Conservation (phyloP, 1,140 invertebrate genomes). For the Drosophila bipectinata region DNA sequence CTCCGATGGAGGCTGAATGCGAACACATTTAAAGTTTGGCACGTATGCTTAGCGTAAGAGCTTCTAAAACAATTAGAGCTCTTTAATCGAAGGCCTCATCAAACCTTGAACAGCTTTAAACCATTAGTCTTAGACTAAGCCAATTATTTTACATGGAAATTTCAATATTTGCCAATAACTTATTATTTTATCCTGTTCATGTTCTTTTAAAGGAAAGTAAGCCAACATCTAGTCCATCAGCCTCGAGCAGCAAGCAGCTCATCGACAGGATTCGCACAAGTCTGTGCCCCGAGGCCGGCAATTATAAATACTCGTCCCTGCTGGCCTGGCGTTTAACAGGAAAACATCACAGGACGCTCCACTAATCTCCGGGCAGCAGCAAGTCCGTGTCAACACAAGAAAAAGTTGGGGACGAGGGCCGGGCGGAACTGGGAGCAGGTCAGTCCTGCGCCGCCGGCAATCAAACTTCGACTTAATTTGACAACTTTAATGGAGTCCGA, state of each 20-base stretch:
- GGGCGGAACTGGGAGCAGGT: slow-evolving; percentile 28
- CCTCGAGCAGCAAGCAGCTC: slow-evolving; percentile 9
- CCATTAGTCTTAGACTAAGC: no score
- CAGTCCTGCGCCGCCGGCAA: slow-evolving; percentile 47
- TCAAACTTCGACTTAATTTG: slow-evolving; percentile 79
- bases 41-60: no score
- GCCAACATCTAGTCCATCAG: slow-evolving; percentile 18
- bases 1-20: slow-evolving; percentile 15
- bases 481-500: slow-evolving; percentile 74
- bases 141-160: no score
- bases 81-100: no score
- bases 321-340: slow-evolving; percentile 45
- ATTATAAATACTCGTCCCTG: slow-evolving; percentile 65
- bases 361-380: slow-evolving; percentile 49
- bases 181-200: background rate
- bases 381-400: slow-evolving; percentile 26
- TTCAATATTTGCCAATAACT: no score
- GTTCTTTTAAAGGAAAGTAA: background rate
- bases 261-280: slow-evolving; percentile 35
- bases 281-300: slow-evolving; percentile 40
- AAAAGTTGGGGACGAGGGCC: slow-evolving; percentile 5
- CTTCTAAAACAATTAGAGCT: no score
- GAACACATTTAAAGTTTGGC: no score
- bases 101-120: no score
- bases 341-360: slow-evolving; percentile 62